Percentiles rank a stretch among this genome's conserved stretches.
Conservation (phyloP, 2,797 vertebrate genomes). For the Phoeniculus purpureus region DNA sequence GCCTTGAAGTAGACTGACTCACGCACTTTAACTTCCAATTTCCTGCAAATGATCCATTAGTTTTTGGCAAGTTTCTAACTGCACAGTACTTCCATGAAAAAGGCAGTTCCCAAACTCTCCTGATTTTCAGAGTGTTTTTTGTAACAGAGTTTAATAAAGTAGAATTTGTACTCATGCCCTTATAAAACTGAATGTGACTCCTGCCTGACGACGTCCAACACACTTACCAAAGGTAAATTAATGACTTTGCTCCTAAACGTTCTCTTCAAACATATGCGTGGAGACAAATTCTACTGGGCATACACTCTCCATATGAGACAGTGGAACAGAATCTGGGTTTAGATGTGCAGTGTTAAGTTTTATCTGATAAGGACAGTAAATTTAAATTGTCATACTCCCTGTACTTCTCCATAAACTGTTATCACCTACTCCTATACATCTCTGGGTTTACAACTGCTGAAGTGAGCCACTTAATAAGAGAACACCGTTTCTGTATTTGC, state of each 20-base stretch:
- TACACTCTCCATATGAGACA: background rate
- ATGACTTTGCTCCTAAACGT: background rate
- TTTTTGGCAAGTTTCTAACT: constrained; percentile 69
- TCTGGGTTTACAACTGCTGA: background rate
- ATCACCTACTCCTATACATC: constrained; percentile 2
- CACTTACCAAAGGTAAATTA: background rate
- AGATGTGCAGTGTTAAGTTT: constrained; percentile 34
- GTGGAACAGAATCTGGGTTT: background rate
- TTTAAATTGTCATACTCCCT: background rate
- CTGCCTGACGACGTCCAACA: background rate
- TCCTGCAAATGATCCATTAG: constrained; percentile 76
- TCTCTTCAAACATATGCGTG: background rate
- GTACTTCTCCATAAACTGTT: background rate
- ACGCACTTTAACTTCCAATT: constrained; percentile 77
- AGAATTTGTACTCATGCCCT: background rate
- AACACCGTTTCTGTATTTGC: background rate
- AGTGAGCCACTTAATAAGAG: background rate
- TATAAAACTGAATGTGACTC: background rate
- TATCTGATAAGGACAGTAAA: constrained; percentile 13
- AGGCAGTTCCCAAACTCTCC: constrained; percentile 19
- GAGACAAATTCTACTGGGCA: background rate
- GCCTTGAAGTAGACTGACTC: constrained; percentile 78
- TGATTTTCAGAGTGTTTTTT: background rate
- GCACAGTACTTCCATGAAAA: constrained; percentile 59
- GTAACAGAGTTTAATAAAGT: constrained; percentile 11